Conservation (phyloP, 2,888 invertebrate genomes). For the Diachrysia chrysitis region DNA sequence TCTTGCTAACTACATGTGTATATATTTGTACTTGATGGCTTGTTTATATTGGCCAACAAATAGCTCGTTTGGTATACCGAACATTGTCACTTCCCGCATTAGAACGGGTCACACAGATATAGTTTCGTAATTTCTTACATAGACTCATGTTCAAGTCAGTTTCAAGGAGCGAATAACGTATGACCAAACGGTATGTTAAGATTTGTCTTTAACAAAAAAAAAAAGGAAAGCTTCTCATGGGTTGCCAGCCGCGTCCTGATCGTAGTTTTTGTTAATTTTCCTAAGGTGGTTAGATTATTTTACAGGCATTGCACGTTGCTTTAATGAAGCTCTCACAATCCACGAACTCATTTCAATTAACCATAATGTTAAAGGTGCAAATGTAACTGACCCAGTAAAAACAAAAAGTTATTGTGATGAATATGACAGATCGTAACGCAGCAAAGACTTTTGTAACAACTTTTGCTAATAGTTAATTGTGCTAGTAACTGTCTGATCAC, state of each 20-base stretch:
- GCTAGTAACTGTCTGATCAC: slow-evolving; percentile 21
- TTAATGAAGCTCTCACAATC: background rate
- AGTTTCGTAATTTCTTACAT: background rate
- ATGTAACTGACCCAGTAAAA: slow-evolving; percentile 10
- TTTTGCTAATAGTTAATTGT: slow-evolving; percentile 9
- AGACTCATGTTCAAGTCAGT: background rate
- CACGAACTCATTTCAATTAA: slow-evolving; percentile 8
- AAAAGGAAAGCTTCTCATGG: background rate
- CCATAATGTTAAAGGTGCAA: slow-evolving; percentile 9
- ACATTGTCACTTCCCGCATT: slow-evolving; percentile 8
- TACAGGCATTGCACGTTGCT: background rate
- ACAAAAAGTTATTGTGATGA: slow-evolving; percentile 8
- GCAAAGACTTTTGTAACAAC: slow-evolving; percentile 12
- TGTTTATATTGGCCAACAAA: slow-evolving; percentile 17
- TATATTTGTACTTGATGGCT: slow-evolving; percentile 42
- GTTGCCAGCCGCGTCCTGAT: background rate
- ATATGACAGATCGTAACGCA: slow-evolving; percentile 14
- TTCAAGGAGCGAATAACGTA: background rate
- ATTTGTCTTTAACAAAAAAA: background rate
- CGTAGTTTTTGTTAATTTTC: too few species aligned
- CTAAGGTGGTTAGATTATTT: background rate
- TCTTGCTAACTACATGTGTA: slow-evolving; percentile 44
- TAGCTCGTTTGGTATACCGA: background rate
- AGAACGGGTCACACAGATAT: background rate
- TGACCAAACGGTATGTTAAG: too few species aligned